A percentile compares a stretch with the other conserved stretches of the same genome.
Evolutionary conservation across 1,140 invertebrate genomes (phyloP).

Genomic region (Papilio xuthus): DNA sequence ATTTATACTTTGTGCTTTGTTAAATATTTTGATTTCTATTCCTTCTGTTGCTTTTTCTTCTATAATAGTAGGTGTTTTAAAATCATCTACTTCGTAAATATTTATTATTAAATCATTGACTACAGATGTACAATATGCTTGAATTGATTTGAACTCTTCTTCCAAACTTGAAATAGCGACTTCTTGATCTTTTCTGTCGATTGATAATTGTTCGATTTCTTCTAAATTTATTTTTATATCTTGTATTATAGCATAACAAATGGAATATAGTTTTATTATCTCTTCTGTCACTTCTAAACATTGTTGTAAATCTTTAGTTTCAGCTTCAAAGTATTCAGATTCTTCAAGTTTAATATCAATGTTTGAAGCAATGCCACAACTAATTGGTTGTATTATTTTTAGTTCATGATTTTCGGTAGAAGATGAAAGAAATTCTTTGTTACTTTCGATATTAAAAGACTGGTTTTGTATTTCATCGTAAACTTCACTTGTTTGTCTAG

Average conservation of each 20-base stretch:
- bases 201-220: neutral
- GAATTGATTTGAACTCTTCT: neutral
- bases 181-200: neutral
- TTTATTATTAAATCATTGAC: neutral
- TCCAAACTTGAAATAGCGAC: neutral
- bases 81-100: neutral
- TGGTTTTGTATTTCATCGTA: neutral
- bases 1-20: no score
- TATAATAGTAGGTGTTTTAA: neutral
- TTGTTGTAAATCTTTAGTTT: neutral
- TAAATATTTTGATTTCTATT: no score
- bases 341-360: neutral
- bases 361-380: neutral
- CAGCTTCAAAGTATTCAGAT: neutral
- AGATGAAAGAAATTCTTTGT: neutral
- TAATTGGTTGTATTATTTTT: neutral
- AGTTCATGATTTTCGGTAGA: neutral
- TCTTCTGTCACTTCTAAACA: neutral
- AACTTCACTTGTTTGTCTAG: slow-evolving; percentile 1
- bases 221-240: neutral
- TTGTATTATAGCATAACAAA: neutral
- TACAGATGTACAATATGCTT: neutral
- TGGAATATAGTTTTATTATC: neutral
- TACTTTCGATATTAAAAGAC: neutral
- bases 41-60: no score